Conservation (phyloP, 1,140 invertebrate species). For the Druon quercuslanigerum region DNA sequence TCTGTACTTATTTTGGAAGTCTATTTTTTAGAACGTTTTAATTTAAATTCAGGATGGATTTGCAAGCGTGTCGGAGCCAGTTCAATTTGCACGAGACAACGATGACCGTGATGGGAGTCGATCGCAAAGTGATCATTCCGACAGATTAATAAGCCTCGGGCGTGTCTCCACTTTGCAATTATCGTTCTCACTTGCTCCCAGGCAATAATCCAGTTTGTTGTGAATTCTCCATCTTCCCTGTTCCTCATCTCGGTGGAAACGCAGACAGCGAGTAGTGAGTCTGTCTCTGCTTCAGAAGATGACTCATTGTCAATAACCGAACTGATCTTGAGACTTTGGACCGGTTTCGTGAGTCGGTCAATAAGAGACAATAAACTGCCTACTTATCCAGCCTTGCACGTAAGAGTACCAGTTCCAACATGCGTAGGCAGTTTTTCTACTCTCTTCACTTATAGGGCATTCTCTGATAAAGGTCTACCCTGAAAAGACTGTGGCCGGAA, state of each 20-base stretch:
- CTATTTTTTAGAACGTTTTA: too few relatives aligned
- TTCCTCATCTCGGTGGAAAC: too few relatives aligned
- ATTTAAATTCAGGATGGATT: too few relatives aligned
- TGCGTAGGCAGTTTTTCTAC: slow-evolving; percentile 23
- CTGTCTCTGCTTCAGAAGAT: slow-evolving; percentile 48
- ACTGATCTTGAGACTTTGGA: slow-evolving; percentile 47
- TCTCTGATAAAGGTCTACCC: not conserved
- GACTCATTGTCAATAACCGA: slow-evolving; percentile 64
- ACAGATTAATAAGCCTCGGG: slow-evolving; percentile 50
- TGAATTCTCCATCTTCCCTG: too few relatives aligned
- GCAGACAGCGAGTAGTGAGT: slow-evolving; percentile 48
- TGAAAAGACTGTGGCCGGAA: not conserved
- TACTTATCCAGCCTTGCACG: slow-evolving; percentile 24
- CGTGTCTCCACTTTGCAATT: slow-evolving; percentile 13
- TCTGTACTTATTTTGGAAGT: too few relatives aligned
- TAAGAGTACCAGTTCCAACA: slow-evolving; percentile 6
- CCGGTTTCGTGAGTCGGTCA: slow-evolving; percentile 57
- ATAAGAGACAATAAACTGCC: slow-evolving; percentile 37
- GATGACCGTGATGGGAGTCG: slow-evolving; percentile 48
- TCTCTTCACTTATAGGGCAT: slow-evolving; percentile 18
- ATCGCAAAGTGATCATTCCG: slow-evolving; percentile 49
- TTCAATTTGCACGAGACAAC: slow-evolving; percentile 20
- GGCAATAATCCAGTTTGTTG: too few relatives aligned
- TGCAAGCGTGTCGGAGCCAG: slow-evolving; percentile 14
- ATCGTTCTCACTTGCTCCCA: not conserved